Percentiles rank a stretch among this genome's conserved stretches.
phyloP scores from a whole-genome alignment of 30 jellyfish, hydroid and myxozoan species.

The Turritopsis rubra region DNA sequence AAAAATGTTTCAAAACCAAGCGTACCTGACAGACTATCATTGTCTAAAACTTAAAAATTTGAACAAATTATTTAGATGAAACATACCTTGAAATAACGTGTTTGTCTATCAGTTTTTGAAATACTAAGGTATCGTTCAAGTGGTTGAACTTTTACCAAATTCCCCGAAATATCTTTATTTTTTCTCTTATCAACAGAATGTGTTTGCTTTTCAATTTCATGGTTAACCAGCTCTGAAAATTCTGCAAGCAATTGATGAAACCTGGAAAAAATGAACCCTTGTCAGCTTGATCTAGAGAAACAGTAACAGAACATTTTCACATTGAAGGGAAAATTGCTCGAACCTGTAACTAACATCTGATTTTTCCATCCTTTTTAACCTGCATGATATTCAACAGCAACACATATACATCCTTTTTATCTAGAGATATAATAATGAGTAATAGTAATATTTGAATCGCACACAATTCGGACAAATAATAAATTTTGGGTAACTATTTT shows the following conservation, averaged over 20 bases:
- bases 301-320: background rate
- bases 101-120: background rate
- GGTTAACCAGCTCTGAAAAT: constrained; percentile 9
- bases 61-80: too few relatives aligned
- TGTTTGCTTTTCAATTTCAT: background rate
- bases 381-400: too few relatives aligned
- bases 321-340: background rate
- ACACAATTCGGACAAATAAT: too few relatives aligned
- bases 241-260: constrained; percentile 13
- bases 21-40: too few relatives aligned
- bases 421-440: too few relatives aligned
- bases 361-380: background rate
- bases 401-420: too few relatives aligned
- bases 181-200: background rate
- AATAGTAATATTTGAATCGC: too few relatives aligned
- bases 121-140: background rate
- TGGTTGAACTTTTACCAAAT: background rate
- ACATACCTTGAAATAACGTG: background rate
- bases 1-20: background rate
- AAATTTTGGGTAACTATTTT: too few relatives aligned
- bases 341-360: background rate
- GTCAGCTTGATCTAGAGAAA: background rate
- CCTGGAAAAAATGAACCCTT: background rate
- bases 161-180: background rate
- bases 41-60: too few relatives aligned